These are phyloP conservation scores for Agapornis roseicollis DNA, from an alignment of 2,113 vertebrate species.

Conservation along the genomic window DNA sequence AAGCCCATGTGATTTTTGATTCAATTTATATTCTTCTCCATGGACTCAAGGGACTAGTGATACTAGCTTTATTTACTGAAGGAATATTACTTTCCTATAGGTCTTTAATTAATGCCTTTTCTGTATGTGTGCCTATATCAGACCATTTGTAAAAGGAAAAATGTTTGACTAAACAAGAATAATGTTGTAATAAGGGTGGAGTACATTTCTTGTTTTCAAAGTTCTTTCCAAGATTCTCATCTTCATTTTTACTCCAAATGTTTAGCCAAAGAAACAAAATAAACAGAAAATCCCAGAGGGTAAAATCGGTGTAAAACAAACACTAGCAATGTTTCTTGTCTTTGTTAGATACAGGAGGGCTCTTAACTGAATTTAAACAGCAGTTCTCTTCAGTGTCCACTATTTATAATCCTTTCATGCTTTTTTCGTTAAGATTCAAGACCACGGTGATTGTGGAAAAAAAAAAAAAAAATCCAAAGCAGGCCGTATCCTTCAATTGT, in stretches of 20 bases:
- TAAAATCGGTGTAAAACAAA: constrained; percentile 36
- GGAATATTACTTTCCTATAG: not conserved
- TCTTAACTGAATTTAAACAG: not conserved
- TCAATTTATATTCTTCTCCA: not conserved
- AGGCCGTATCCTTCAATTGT: not conserved
- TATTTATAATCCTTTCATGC: not conserved
- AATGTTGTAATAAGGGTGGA: constrained; percentile 68
- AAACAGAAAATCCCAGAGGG: constrained; percentile 50
- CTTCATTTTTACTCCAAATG: constrained; percentile 61
- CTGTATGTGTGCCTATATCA: constrained; percentile 24
- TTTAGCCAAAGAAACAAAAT: constrained; percentile 63
- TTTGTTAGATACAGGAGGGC: not conserved
- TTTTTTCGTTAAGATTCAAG: not conserved
- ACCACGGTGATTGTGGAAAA: not conserved
- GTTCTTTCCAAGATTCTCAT: constrained; percentile 64
- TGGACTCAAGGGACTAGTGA: not conserved
- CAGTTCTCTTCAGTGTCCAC: not conserved
- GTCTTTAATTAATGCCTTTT: constrained; percentile 23
- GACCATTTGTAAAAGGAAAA: constrained; percentile 40
- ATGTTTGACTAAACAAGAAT: constrained; percentile 53
- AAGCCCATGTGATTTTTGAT: not conserved
- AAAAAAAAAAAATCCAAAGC: not conserved
- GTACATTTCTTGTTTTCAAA: constrained; percentile 54
- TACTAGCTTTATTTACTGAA: not conserved
- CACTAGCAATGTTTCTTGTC: not conserved